Conservation (phyloP, 2,113 vertebrate species). For the Megaceryle torquata region DNA sequence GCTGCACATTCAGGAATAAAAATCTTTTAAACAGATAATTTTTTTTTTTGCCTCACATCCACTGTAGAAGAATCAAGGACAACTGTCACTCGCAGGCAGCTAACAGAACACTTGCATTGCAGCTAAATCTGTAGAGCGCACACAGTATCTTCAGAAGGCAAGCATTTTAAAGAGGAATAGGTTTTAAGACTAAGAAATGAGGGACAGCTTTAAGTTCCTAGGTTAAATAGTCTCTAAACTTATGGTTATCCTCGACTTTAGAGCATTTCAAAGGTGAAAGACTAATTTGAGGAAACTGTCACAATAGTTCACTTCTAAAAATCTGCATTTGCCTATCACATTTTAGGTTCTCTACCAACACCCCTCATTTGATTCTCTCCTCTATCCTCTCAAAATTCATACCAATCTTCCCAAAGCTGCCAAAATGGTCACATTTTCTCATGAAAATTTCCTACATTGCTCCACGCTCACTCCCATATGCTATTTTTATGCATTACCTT, state of each 20-base stretch:
- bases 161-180: not conserved
- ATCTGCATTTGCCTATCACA: not conserved
- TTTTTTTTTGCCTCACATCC: not conserved
- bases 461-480: not conserved
- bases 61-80: not conserved
- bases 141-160: fast-evolving
- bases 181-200: not conserved
- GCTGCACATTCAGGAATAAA: not conserved
- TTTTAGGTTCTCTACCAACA: not conserved
- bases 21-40: not conserved
- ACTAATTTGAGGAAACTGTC: not conserved
- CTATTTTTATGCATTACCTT: not conserved
- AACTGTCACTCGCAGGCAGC: not conserved
- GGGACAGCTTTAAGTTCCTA: not conserved
- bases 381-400: not conserved
- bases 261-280: not conserved
- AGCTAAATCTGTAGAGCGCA: not conserved
- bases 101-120: not conserved
- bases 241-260: not conserved
- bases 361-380: not conserved
- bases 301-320: not conserved
- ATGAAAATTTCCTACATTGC: not conserved
- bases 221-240: not conserved
- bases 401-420: not conserved
- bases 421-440: not conserved